Conservation (phyloP, 2,797 vertebrate genomes). For the Vireo griseus region DNA sequence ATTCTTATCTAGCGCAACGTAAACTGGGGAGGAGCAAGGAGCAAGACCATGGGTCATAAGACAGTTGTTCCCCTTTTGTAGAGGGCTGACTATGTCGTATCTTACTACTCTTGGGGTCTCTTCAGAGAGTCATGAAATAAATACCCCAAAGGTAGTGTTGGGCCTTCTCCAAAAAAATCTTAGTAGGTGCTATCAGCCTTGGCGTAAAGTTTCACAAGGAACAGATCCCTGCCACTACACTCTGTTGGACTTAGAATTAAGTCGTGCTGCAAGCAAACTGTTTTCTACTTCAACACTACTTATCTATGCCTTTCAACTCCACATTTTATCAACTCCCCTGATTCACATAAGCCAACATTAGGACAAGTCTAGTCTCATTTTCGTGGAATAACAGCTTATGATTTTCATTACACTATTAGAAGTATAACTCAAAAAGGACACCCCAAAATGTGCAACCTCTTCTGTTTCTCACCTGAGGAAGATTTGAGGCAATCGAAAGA, state of each 20-base stretch:
- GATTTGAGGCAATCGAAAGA: not conserved
- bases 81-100: not conserved
- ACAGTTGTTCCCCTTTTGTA: not conserved
- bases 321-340: not conserved
- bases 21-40: not conserved
- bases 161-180: not conserved
- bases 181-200: not conserved
- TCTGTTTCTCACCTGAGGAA: not conserved
- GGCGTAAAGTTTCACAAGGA: not conserved
- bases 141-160: not conserved
- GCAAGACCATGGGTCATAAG: not conserved
- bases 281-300: not conserved
- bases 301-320: not conserved
- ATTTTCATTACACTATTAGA: not conserved
- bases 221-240: not conserved
- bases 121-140: not conserved
- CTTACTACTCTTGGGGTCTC: fast-evolving
- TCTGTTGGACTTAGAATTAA: not conserved
- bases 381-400: fast-evolving
- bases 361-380: not conserved
- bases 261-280: not conserved
- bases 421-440: not conserved
- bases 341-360: not conserved
- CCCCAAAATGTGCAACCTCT: not conserved
- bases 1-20: not conserved